Conservation (phyloP, 2,797 vertebrate species). For the Champsocephalus esox region DNA sequence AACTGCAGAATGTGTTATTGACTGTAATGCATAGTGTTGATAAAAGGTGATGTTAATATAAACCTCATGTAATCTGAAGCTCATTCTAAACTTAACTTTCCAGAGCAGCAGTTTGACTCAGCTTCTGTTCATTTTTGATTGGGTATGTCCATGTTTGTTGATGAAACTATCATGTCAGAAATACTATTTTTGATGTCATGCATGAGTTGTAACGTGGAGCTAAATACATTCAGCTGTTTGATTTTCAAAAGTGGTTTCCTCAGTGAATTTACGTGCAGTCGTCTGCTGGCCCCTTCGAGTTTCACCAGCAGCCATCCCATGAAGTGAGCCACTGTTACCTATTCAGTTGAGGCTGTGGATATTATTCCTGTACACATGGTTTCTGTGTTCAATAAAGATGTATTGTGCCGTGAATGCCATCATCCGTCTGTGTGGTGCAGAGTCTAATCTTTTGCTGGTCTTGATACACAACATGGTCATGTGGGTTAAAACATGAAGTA, state of each 20-base stretch:
- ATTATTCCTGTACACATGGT: constrained; percentile 73
- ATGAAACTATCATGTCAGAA: constrained; percentile 67
- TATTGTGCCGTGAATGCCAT: constrained; percentile 61
- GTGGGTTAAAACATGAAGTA: too few species aligned
- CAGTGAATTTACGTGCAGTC: constrained; percentile 62
- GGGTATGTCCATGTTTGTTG: constrained; percentile 55
- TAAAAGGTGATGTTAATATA: constrained; percentile 1
- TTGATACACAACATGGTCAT: background rate
- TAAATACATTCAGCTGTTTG: constrained; percentile 54
- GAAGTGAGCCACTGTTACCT: constrained; percentile 65
- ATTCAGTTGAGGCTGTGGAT: constrained; percentile 62
- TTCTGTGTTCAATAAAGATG: constrained; percentile 79
- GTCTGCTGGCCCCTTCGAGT: constrained; percentile 57
- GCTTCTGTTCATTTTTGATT: constrained; percentile 53
- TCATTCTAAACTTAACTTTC: constrained; percentile 18
- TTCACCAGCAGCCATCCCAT: constrained; percentile 71
- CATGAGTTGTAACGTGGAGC: constrained; percentile 73
- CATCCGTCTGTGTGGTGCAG: constrained; percentile 16
- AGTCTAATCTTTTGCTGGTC: background rate
- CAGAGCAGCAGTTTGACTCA: constrained; percentile 43
- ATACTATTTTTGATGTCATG: constrained; percentile 79
- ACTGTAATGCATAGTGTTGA: constrained; percentile 37
- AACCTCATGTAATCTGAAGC: constrained; percentile 5
- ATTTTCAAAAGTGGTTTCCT: constrained; percentile 48
- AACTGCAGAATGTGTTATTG: constrained; percentile 35